phyloP scores from a whole-genome alignment of 92 coral and sea anemone genomes.

The Porites evermanni region DNA sequence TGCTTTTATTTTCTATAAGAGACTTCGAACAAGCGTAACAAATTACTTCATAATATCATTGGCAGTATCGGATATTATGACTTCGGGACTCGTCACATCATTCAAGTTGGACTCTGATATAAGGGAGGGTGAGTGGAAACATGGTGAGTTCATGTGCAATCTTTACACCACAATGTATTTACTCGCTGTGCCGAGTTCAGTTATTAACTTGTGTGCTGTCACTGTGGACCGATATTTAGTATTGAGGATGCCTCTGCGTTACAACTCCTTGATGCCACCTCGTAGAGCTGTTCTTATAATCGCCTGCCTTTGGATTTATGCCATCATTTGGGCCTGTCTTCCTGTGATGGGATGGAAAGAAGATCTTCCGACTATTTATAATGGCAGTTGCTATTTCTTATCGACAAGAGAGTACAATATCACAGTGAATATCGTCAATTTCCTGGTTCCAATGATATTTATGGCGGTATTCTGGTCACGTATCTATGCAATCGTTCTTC shows the following conservation, averaged over 20 bases:
- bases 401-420: conserved; percentile 51
- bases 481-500: conserved; percentile 75
- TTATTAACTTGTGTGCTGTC: conserved; percentile 86
- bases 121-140: conserved; percentile 50
- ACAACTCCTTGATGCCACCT: conserved; percentile 76
- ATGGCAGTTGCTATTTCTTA: conserved; percentile 42
- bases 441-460: conserved; percentile 80
- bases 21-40: conserved; percentile 77
- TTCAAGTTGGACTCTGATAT: conserved; percentile 59
- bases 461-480: conserved; percentile 82
- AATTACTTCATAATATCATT: conserved; percentile 84
- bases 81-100: conserved; percentile 70
- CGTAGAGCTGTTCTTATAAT: conserved; percentile 66
- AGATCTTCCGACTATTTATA: not conserved
- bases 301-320: conserved; percentile 74
- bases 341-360: conserved; percentile 78
- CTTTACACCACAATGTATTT: conserved; percentile 79
- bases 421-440: conserved; percentile 72
- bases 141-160: conserved; percentile 73
- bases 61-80: conserved; percentile 78
- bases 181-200: conserved; percentile 80
- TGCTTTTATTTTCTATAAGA: conserved; percentile 70
- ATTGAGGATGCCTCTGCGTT: conserved; percentile 78
- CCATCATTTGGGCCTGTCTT: conserved; percentile 68
- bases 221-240: conserved; percentile 84